Percentiles rank a stretch among this genome's conserved stretches.
Conservation (phyloP, 2,113 vertebrate genomes). For the Zosterops pallidus region DNA sequence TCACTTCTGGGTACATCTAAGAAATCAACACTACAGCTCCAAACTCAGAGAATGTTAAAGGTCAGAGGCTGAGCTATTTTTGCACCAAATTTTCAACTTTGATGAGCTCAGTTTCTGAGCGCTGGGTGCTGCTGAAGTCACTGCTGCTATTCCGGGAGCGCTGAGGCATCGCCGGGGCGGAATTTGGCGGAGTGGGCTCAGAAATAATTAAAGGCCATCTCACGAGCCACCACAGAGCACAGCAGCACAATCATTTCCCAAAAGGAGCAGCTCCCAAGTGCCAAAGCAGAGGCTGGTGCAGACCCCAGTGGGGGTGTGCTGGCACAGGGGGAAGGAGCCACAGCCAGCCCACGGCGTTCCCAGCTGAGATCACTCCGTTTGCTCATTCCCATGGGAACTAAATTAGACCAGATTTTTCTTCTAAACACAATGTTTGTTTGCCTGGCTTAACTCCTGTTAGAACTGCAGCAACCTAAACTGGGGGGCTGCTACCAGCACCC, state of each 20-base stretch:
- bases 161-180: not conserved
- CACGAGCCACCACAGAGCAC: not conserved
- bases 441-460: not conserved
- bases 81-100: not conserved
- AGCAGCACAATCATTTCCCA: not conserved
- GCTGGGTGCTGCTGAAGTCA: not conserved
- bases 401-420: not conserved
- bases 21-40: not conserved
- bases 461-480: not conserved
- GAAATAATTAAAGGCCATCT: not conserved
- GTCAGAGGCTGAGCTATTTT: not conserved
- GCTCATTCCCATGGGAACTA: not conserved
- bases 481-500: too few species aligned
- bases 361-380: not conserved
- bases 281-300: constrained; percentile 1
- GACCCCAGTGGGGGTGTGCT: not conserved
- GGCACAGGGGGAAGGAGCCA: not conserved
- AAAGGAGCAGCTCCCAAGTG: constrained; percentile 31
- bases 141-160: not conserved
- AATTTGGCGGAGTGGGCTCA: not conserved
- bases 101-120: not conserved
- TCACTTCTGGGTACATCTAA: constrained; percentile 18
- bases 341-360: not conserved
- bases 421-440: not conserved
- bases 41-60: not conserved